Percentiles rank a stretch among this genome's conserved stretches.
Evolutionary conservation across 2,113 vertebrate species (phyloP).

Genomic region (Apaloderma vittatum): DNA sequence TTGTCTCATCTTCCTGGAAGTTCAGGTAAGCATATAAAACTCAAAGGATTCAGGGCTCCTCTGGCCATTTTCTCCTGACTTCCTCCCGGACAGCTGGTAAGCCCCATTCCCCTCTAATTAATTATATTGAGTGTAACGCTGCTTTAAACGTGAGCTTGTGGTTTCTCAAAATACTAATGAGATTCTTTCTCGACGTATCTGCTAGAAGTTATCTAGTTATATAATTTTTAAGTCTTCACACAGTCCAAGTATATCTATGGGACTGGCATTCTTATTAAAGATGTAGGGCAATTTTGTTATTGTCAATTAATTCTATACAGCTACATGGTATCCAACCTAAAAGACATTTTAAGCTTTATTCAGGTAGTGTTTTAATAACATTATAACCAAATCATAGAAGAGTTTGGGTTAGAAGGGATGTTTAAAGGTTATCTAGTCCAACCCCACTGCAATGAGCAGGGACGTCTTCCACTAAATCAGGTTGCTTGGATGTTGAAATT

Average conservation of each 20-base stretch:
- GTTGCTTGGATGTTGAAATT: neutral
- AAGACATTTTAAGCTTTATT: neutral
- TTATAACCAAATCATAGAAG: accelerated
- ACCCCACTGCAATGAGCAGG: too few species aligned
- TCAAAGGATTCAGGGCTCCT: neutral
- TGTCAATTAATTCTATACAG: neutral
- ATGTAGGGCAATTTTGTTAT: neutral
- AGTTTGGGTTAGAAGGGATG: neutral
- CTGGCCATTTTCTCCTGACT: neutral
- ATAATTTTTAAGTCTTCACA: too few species aligned
- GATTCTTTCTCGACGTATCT: neutral
- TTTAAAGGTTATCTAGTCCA: neutral
- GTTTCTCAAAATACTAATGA: neutral
- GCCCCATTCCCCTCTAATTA: neutral
- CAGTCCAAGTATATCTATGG: too few species aligned
- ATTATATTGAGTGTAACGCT: accelerated
- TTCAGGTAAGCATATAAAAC: conserved; percentile 31
- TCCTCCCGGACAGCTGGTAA: neutral
- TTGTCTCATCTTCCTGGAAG: conserved; percentile 33
- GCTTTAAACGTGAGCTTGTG: accelerated
- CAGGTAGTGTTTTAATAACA: neutral
- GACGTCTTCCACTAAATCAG: neutral
- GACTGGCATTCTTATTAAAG: neutral
- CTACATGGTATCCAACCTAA: neutral
- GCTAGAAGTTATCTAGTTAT: neutral